These are phyloP conservation scores for Drosophila putrida DNA, from an alignment of 2,888 invertebrate species.

Conservation along the genomic window DNA sequence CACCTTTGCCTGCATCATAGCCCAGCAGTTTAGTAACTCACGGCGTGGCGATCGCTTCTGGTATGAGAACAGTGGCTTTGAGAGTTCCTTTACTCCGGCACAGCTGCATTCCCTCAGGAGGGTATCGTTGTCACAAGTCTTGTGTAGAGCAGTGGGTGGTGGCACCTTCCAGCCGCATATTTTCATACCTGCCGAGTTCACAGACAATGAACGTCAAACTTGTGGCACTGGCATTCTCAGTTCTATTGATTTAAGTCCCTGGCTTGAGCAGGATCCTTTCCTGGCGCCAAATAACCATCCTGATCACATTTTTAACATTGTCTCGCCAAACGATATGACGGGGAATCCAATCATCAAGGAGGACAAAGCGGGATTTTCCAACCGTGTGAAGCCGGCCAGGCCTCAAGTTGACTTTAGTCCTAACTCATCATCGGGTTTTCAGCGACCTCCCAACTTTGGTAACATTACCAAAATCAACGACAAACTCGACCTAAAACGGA, in stretches of 20 bases:
- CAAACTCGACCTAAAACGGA: slow-evolving; percentile 87
- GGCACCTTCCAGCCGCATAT: slow-evolving; percentile 85
- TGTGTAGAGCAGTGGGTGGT: slow-evolving; percentile 84
- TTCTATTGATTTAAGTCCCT: slow-evolving; percentile 83
- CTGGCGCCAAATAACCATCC: slow-evolving; percentile 38
- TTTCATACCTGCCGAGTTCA: slow-evolving; percentile 83
- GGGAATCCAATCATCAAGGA: slow-evolving; percentile 56
- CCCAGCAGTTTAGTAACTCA: slow-evolving; percentile 92
- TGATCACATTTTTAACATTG: slow-evolving; percentile 66
- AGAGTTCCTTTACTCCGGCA: slow-evolving; percentile 91
- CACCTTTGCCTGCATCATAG: slow-evolving; percentile 95
- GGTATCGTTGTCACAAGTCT: slow-evolving; percentile 90
- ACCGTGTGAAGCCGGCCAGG: slow-evolving; percentile 64
- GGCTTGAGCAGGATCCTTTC: slow-evolving; percentile 85
- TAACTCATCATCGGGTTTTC: slow-evolving; percentile 73
- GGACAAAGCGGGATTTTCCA: slow-evolving; percentile 77
- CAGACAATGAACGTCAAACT: slow-evolving; percentile 81
- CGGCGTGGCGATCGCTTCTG: slow-evolving; percentile 93
- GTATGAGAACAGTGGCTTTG: slow-evolving; percentile 92
- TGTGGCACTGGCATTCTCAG: slow-evolving; percentile 81
- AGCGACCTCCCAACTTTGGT: slow-evolving; percentile 62
- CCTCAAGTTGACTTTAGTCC: slow-evolving; percentile 73
- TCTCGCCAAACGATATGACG: slow-evolving; percentile 32
- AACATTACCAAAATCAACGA: slow-evolving; percentile 86
- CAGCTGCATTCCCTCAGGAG: slow-evolving; percentile 91